Percentiles rank a stretch among this genome's conserved stretches.
Conservation (phyloP, 2,113 vertebrate genomes). For the Alligator sinensis region DNA sequence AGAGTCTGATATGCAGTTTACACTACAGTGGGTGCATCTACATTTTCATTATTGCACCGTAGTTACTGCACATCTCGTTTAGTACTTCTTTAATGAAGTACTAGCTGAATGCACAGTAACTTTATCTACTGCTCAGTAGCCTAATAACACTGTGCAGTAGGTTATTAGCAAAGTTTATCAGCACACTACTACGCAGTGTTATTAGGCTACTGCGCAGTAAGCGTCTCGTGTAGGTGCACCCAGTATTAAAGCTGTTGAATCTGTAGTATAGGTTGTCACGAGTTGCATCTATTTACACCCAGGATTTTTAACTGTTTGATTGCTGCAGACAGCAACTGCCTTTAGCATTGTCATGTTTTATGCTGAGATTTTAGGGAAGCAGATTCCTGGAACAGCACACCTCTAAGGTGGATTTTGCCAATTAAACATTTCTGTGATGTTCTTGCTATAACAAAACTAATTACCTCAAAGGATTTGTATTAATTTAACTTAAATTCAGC, state of each 20-base stretch:
- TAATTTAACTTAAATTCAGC: background rate
- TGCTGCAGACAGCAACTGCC: background rate
- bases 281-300: background rate
- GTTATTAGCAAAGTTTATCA: too few species aligned
- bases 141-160: too few species aligned
- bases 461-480: background rate
- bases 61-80: too few species aligned
- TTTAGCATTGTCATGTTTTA: fast-evolving
- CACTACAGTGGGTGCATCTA: background rate
- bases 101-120: too few species aligned
- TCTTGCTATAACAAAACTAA: background rate
- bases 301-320: background rate
- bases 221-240: too few species aligned
- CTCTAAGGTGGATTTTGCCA: background rate
- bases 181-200: too few species aligned
- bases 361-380: background rate
- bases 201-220: too few species aligned
- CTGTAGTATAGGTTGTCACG: background rate
- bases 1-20: background rate
- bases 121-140: too few species aligned
- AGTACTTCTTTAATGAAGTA: too few species aligned
- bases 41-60: too few species aligned
- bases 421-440: constrained; percentile 15
- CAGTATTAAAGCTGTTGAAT: background rate
- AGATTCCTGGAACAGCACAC: background rate